These are phyloP conservation scores for Drosophila oshimai DNA, from an alignment of 1,140 invertebrate species.

Conservation along the genomic window DNA sequence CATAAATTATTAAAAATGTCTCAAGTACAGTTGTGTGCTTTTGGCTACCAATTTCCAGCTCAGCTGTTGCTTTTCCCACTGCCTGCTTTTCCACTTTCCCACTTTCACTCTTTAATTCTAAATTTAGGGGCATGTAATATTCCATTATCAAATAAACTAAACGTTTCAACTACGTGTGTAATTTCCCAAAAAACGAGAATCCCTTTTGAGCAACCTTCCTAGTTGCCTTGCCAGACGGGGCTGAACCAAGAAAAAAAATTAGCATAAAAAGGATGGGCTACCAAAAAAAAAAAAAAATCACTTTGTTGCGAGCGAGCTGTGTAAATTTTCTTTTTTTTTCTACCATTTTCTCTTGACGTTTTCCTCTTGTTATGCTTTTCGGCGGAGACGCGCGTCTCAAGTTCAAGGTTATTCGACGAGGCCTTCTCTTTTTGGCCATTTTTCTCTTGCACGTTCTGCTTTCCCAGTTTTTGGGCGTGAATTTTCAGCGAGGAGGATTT, in stretches of 20 bases:
- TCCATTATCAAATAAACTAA: slow-evolving; percentile 67
- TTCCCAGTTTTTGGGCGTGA: slow-evolving; percentile 60
- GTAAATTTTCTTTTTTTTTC: slow-evolving; percentile 43
- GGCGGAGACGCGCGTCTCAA: slow-evolving; percentile 44
- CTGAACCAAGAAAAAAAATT: slow-evolving; percentile 21
- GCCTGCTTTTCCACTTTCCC: too few relatives aligned
- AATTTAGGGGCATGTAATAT: slow-evolving; percentile 26
- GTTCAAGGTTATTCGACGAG: slow-evolving; percentile 51
- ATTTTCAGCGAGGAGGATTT: slow-evolving; percentile 55
- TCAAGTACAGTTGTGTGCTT: slow-evolving; percentile 39
- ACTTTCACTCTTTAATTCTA: not conserved
- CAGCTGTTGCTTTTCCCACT: slow-evolving; percentile 37
- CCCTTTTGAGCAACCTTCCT: slow-evolving; percentile 19
- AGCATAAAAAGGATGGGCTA: slow-evolving; percentile 29
- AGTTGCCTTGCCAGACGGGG: slow-evolving; percentile 7
- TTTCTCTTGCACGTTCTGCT: slow-evolving; percentile 27
- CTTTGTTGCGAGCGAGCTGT: slow-evolving; percentile 23
- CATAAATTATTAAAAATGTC: slow-evolving; percentile 13
- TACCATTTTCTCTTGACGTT: slow-evolving; percentile 24
- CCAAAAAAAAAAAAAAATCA: slow-evolving; percentile 19
- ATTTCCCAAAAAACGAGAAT: slow-evolving; percentile 23
- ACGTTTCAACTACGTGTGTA: slow-evolving; percentile 61
- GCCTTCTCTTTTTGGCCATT: slow-evolving; percentile 25
- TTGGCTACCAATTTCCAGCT: not conserved
- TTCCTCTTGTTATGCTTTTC: slow-evolving; percentile 41